A percentile compares a stretch with the other conserved stretches of the same genome.
Evolutionary conservation across 1,140 invertebrate species (phyloP).

Genomic region (Apis dorsata): DNA sequence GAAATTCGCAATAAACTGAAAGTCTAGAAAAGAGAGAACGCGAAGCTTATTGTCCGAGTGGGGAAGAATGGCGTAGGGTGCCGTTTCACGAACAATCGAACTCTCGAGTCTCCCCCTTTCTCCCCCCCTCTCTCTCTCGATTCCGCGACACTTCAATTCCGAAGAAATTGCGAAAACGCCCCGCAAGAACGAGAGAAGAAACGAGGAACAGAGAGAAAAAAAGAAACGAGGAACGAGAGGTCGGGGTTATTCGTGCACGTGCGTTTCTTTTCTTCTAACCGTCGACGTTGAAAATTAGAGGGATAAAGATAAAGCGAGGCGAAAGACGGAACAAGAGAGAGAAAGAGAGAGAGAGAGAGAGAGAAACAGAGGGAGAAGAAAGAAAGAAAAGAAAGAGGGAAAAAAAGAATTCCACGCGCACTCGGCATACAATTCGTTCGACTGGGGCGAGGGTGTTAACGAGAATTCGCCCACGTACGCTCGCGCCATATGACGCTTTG

Average conservation of each 20-base stretch:
- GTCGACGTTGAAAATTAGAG: not conserved
- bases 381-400: slow-evolving; percentile 17
- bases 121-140: too few relatives aligned
- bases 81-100: slow-evolving; percentile 63
- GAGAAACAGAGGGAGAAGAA: slow-evolving; percentile 12
- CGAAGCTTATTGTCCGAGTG: slow-evolving; percentile 33
- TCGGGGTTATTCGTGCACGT: not conserved
- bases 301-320: slow-evolving; percentile 9
- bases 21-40: not conserved
- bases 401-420: slow-evolving; percentile 56
- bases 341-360: slow-evolving; percentile 5
- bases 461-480: slow-evolving; percentile 69
- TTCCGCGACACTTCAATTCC: slow-evolving; percentile 67
- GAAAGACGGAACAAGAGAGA: slow-evolving; percentile 11
- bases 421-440: slow-evolving; percentile 67
- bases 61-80: slow-evolving; percentile 24
- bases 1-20: not conserved
- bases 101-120: slow-evolving; percentile 12
- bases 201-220: not conserved
- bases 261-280: slow-evolving; percentile 7
- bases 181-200: slow-evolving; percentile 20
- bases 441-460: slow-evolving; percentile 69
- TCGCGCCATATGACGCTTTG: slow-evolving; percentile 73
- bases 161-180: slow-evolving; percentile 64
- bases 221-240: not conserved